Evolutionary conservation across 2,113 vertebrate genomes (phyloP).

Genomic region (Prolemur simus): DNA sequence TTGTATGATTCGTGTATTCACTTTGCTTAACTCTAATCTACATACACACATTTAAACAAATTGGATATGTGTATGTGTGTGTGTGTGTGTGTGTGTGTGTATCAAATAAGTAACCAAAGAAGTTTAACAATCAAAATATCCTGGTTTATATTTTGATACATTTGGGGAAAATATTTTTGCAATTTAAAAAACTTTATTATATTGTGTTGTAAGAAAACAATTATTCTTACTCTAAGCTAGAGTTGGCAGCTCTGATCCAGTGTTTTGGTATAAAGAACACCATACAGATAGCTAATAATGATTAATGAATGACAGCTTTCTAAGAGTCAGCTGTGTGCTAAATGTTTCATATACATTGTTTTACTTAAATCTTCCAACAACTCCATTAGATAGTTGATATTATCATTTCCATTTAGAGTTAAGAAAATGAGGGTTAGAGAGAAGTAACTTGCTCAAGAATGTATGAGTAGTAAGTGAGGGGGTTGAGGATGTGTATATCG

Average conservation of each 20-base stretch:
- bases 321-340: not conserved
- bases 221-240: not conserved
- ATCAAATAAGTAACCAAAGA: not conserved
- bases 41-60: not conserved
- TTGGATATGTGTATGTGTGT: not conserved
- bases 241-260: not conserved
- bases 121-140: not conserved
- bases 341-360: not conserved
- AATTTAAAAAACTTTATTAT: not conserved
- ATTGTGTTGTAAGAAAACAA: not conserved
- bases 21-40: not conserved
- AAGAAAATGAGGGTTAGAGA: not conserved
- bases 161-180: not conserved
- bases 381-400: not conserved
- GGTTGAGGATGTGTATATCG: rapidly evolving
- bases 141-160: not conserved
- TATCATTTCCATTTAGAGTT: not conserved
- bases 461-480: rapidly evolving
- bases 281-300: not conserved
- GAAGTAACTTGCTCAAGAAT: not conserved
- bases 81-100: not conserved
- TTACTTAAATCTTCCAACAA: not conserved
- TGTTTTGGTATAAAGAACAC: not conserved
- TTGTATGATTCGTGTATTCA: not conserved
- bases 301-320: not conserved